Evolutionary conservation across 2,113 vertebrate species (phyloP).

Genomic region (Pantherophis guttatus): DNA sequence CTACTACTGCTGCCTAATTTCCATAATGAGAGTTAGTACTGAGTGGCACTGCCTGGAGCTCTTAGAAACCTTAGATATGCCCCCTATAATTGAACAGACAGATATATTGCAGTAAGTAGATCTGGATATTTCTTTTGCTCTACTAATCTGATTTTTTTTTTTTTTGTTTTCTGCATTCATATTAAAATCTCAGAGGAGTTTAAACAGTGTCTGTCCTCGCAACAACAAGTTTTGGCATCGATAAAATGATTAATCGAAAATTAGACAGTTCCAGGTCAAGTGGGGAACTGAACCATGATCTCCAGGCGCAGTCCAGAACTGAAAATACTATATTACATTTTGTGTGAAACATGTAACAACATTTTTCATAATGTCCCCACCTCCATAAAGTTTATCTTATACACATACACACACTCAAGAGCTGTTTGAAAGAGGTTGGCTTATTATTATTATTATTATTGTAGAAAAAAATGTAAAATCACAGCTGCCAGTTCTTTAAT

Average conservation of each 20-base stretch:
- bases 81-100: neutral
- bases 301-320: neutral
- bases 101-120: neutral
- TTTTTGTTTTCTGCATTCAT: neutral
- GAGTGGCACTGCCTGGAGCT: neutral
- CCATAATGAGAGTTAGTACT: neutral
- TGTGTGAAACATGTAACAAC: neutral
- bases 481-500: neutral
- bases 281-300: neutral
- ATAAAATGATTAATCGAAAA: neutral
- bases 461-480: neutral
- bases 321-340: neutral
- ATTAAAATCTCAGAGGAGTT: neutral
- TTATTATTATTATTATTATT: neutral
- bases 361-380: neutral
- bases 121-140: neutral
- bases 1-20: neutral
- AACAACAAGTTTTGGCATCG: neutral
- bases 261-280: neutral
- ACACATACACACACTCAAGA: neutral
- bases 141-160: neutral
- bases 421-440: neutral
- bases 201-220: neutral
- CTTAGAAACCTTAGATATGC: neutral
- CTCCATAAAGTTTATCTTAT: neutral